Conservation (phyloP, 2,113 vertebrate species). For the Notarius lentiginosus region DNA sequence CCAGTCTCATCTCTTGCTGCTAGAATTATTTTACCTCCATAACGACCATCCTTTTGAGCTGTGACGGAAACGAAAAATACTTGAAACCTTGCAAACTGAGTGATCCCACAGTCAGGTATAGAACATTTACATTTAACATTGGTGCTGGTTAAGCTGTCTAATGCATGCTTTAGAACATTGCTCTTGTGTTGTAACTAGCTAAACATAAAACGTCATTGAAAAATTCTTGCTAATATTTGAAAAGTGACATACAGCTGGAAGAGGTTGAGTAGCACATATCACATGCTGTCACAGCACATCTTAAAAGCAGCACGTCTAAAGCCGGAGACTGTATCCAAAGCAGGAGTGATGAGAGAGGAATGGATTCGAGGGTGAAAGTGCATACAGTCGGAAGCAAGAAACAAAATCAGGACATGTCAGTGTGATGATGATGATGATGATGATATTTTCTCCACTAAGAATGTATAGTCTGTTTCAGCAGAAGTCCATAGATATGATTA, state of each 20-base stretch:
- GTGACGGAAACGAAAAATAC: neutral
- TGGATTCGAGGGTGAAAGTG: neutral
- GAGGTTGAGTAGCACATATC: conserved; percentile 35
- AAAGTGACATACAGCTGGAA: conserved; percentile 12
- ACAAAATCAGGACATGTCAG: neutral
- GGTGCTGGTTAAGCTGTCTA: conserved; percentile 14
- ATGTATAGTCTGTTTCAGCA: neutral
- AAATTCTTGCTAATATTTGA: neutral
- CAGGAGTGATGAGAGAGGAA: neutral
- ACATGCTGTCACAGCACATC: conserved; percentile 36
- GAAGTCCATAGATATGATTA: neutral
- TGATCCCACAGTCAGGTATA: neutral
- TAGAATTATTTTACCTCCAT: neutral
- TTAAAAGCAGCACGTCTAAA: conserved; percentile 32
- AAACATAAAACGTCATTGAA: neutral
- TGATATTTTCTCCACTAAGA: neutral
- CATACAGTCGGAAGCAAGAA: conserved; percentile 6
- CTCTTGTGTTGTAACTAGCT: neutral
- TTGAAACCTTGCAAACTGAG: neutral
- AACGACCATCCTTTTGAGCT: neutral
- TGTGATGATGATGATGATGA: neutral
- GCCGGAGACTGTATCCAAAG: conserved; percentile 21
- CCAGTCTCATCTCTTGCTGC: neutral
- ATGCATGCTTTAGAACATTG: conserved; percentile 16
- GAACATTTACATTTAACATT: conserved; percentile 6